phyloP scores from a whole-genome alignment of 2,888 invertebrate genomes.

The Argynnis bischoffii region DNA sequence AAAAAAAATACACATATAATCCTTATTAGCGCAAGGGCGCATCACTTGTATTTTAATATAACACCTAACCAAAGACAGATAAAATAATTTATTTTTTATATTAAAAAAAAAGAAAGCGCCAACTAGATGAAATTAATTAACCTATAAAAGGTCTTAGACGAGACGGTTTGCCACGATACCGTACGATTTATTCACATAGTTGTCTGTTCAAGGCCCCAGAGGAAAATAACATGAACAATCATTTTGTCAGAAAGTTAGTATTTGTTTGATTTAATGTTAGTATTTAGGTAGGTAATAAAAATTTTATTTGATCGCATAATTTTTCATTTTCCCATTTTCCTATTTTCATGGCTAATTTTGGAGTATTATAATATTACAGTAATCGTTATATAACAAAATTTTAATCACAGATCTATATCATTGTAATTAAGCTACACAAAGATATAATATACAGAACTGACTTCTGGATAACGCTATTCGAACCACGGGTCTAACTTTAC shows the following conservation, averaged over 20 bases:
- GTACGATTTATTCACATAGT: slow-evolving; percentile 8
- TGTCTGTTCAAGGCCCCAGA: not conserved
- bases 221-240: slow-evolving; percentile 19
- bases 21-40: no score
- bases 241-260: slow-evolving; percentile 12
- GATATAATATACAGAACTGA: no score
- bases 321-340: not conserved
- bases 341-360: not conserved
- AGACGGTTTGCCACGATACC: not conserved
- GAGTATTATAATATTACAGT: not conserved
- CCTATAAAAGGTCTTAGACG: slow-evolving; percentile 1
- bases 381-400: no score
- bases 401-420: no score
- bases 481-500: no score
- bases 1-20: no score
- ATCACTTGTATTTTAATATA: no score
- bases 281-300: slow-evolving; percentile 2
- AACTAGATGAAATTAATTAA: slow-evolving; percentile 2
- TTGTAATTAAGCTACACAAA: no score
- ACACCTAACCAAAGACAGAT: no score
- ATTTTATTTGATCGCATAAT: not conserved
- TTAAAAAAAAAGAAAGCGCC: not conserved
- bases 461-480: no score
- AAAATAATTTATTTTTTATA: not conserved
- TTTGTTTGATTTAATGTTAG: not conserved